Percentiles rank a stretch among this genome's conserved stretches.
These are phyloP conservation scores for Bambusicola thoracicus DNA, from an alignment of 2,113 vertebrate species.

Conservation along the genomic window DNA sequence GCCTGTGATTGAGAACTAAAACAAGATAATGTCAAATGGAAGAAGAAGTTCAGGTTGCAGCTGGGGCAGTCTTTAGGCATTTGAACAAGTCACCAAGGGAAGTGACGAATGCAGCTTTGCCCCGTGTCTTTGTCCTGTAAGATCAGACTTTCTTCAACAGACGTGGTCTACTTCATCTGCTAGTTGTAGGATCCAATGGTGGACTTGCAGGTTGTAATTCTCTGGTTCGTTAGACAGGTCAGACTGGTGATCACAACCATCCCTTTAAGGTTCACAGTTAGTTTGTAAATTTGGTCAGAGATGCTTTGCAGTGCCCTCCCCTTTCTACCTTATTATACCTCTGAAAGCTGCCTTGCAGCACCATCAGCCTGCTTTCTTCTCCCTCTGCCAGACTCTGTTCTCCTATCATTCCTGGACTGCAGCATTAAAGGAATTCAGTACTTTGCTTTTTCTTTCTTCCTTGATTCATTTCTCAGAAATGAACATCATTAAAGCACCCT, in stretches of 20 bases:
- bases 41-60: constrained; percentile 13
- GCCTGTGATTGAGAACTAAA: constrained; percentile 35
- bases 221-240: background rate
- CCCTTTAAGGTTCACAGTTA: background rate
- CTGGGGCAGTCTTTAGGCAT: background rate
- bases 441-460: background rate
- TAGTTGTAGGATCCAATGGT: background rate
- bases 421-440: background rate
- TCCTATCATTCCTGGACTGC: background rate
- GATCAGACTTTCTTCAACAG: background rate
- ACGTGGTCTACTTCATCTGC: background rate
- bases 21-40: constrained; percentile 42
- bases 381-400: background rate
- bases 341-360: background rate
- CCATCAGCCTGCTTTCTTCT: background rate
- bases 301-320: background rate
- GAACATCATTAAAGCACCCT: background rate
- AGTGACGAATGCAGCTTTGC: background rate
- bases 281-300: background rate
- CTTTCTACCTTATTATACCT: background rate
- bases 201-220: constrained; percentile 1
- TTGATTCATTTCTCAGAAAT: background rate
- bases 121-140: background rate
- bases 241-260: background rate
- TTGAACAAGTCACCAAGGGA: constrained; percentile 6